A percentile compares a stretch with the other conserved stretches of the same genome.
These are phyloP conservation scores for Zootoca vivipara DNA, from an alignment of 2,113 vertebrate genomes.

Conservation along the genomic window DNA sequence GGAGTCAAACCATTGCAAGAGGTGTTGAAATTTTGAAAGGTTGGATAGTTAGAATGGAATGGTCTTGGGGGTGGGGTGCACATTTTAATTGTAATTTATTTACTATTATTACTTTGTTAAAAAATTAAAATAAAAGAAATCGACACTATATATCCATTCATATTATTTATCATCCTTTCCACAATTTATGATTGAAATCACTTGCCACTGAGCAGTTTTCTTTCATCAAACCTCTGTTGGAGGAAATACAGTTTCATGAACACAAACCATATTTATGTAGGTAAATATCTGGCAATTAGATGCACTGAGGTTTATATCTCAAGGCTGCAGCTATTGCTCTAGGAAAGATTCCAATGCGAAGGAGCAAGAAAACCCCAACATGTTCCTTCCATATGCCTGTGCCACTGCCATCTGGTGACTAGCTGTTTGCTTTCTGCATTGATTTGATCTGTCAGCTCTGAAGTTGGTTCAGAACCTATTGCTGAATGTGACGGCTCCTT, in stretches of 20 bases:
- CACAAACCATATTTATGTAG: background rate
- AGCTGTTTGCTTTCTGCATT: slow-evolving; percentile 28
- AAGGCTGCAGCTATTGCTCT: background rate
- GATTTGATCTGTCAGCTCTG: slow-evolving; percentile 17
- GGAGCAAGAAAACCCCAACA: slow-evolving; percentile 9
- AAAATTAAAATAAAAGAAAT: too few relatives aligned
- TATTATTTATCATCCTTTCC: background rate
- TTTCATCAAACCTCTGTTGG: background rate
- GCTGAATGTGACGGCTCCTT: background rate
- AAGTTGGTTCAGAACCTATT: background rate
- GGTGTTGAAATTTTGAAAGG: too few relatives aligned
- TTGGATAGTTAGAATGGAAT: too few relatives aligned
- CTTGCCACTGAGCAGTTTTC: background rate
- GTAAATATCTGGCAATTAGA: slow-evolving; percentile 5
- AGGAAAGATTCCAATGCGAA: slow-evolving; percentile 13
- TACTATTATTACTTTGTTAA: too few relatives aligned
- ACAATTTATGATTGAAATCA: background rate
- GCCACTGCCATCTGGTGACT: slow-evolving; percentile 27
- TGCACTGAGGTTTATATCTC: background rate
- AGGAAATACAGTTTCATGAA: background rate
- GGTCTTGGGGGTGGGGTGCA: too few relatives aligned
- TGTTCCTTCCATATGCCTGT: background rate
- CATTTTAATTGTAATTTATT: too few relatives aligned
- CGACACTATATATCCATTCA: background rate
- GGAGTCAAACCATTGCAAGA: too few relatives aligned